A percentile compares a stretch with the other conserved stretches of the same genome.
Evolutionary conservation across 1,140 invertebrate genomes (phyloP).

Genomic region (Trichonephila clavata): DNA sequence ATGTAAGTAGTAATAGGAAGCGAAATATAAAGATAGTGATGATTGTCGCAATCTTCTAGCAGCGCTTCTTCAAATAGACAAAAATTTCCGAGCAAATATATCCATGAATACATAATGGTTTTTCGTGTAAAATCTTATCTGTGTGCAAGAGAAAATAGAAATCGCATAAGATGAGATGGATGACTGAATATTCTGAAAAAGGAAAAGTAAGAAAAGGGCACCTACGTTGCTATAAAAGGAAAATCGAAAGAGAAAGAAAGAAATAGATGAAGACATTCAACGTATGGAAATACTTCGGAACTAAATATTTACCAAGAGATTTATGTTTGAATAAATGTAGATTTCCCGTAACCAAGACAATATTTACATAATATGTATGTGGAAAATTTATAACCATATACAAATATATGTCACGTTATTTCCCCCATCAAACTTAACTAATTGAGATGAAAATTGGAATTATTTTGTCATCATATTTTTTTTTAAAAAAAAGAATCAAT

Average conservation of each 20-base stretch:
- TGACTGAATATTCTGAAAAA: not conserved
- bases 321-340: too few species aligned
- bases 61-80: conserved; percentile 30
- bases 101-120: conserved; percentile 70
- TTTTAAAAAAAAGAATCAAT: too few species aligned
- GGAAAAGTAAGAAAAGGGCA: not conserved
- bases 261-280: not conserved
- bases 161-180: conserved; percentile 31
- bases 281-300: not conserved
- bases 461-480: too few species aligned
- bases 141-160: not conserved
- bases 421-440: too few species aligned
- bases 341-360: too few species aligned
- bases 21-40: conserved; percentile 46
- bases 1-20: conserved; percentile 12
- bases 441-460: too few species aligned
- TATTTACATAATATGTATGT: too few species aligned
- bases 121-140: conserved; percentile 37
- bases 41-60: conserved; percentile 63
- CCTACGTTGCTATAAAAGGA: not conserved
- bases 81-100: conserved; percentile 55
- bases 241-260: not conserved
- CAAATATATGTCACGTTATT: too few species aligned
- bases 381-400: too few species aligned
- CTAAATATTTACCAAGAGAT: too few species aligned